phyloP scores from a whole-genome alignment of 2,888 invertebrate genomes.

The Rugalucina vietnamica region DNA sequence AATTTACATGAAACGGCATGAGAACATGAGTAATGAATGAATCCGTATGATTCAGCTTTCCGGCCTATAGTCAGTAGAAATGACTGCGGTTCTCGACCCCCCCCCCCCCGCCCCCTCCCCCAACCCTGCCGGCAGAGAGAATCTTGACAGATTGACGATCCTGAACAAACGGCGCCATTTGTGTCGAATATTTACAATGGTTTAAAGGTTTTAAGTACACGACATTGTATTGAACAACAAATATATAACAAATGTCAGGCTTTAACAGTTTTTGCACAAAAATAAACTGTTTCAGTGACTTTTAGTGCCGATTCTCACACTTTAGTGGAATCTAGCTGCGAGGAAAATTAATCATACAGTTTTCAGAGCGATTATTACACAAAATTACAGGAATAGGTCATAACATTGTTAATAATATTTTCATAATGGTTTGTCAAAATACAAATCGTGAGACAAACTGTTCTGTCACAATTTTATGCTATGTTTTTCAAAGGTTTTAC shows the following conservation, averaged over 20 bases:
- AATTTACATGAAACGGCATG: neutral
- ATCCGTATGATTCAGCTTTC: too few species aligned
- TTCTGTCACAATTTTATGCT: neutral
- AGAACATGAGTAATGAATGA: too few species aligned
- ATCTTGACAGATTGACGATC: too few species aligned
- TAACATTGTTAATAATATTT: neutral
- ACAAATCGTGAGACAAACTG: neutral
- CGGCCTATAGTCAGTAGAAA: too few species aligned
- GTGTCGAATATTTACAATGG: too few species aligned
- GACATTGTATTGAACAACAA: neutral
- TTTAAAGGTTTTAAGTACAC: too few species aligned
- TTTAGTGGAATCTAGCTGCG: neutral
- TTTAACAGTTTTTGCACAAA: neutral
- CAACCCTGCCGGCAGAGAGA: neutral
- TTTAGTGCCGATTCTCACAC: neutral
- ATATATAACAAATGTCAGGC: neutral
- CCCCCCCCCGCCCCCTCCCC: too few species aligned
- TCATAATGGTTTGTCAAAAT: neutral
- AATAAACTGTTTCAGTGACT: neutral
- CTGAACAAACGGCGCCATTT: too few species aligned
- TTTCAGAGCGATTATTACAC: neutral
- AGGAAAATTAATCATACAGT: conserved; percentile 4
- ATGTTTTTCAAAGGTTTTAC: neutral
- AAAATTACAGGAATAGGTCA: neutral
- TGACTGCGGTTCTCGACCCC: too few species aligned